phyloP scores from a whole-genome alignment of 2,888 invertebrate genomes.

The Epistrophe grossulariae region DNA sequence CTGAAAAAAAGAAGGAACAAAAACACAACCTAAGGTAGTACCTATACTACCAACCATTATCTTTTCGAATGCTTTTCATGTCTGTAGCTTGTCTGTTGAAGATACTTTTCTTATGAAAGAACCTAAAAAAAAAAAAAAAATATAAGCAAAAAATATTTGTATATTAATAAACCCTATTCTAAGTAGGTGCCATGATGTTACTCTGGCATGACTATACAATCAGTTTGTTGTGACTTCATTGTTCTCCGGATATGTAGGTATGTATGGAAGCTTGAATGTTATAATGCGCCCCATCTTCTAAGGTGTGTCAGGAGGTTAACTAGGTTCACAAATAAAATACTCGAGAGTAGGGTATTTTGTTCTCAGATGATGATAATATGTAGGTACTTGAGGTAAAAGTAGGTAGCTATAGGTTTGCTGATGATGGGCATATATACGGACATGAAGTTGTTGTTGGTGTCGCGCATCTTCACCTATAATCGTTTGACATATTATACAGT shows the following conservation, averaged over 20 bases:
- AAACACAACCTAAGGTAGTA: constrained; percentile 4
- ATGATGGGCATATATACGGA: background rate
- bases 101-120: constrained; percentile 54
- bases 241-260: constrained; percentile 19
- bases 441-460: constrained; percentile 25
- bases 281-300: constrained; percentile 36
- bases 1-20: constrained; percentile 23
- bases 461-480: constrained; percentile 64
- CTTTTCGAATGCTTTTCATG: constrained; percentile 51
- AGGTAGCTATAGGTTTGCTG: background rate
- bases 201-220: constrained; percentile 59
- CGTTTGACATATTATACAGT: constrained; percentile 64
- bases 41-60: constrained; percentile 30
- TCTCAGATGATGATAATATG: constrained; percentile 35
- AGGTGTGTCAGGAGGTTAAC: constrained; percentile 75
- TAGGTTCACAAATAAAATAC: constrained; percentile 63
- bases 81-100: constrained; percentile 49
- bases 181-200: constrained; percentile 72
- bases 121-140: constrained; percentile 14
- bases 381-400: constrained; percentile 7
- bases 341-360: constrained; percentile 13
- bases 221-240: constrained; percentile 65
- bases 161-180: constrained; percentile 63
- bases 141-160: constrained; percentile 24
- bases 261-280: constrained; percentile 40